Evolutionary conservation across 1,140 invertebrate genomes (phyloP).

Genomic region (Bombus pascuorum): DNA sequence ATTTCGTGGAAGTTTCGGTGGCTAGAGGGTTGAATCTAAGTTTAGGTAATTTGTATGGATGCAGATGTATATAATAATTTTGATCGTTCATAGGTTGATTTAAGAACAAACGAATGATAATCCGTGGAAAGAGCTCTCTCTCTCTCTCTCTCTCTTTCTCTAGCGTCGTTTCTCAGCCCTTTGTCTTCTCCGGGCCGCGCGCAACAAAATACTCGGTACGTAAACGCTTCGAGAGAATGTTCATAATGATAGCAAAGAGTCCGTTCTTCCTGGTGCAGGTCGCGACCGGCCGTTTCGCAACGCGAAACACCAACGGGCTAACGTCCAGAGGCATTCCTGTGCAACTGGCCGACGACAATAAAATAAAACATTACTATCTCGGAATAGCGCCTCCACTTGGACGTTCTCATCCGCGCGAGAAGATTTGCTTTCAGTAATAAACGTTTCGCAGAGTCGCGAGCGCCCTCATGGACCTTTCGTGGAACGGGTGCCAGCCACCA

Average conservation of each 20-base stretch:
- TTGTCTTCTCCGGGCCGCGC: not conserved
- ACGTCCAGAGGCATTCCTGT: conserved; percentile 70
- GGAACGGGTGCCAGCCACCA: conserved; percentile 18
- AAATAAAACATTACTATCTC: conserved; percentile 80
- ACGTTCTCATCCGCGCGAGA: conserved; percentile 63
- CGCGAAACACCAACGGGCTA: conserved; percentile 72
- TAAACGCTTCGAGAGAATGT: conserved; percentile 57
- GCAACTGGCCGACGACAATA: conserved; percentile 76
- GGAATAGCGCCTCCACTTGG: conserved; percentile 72
- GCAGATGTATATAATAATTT: too few relatives aligned
- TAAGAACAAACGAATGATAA: too few relatives aligned
- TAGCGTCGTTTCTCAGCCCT: not conserved
- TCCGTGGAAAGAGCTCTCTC: too few relatives aligned
- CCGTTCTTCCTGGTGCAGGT: conserved; percentile 38
- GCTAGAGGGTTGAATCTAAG: too few relatives aligned
- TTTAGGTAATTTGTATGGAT: too few relatives aligned
- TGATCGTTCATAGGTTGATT: too few relatives aligned
- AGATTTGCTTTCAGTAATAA: conserved; percentile 77
- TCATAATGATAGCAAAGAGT: conserved; percentile 66
- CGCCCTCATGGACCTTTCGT: not conserved
- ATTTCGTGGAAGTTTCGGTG: too few relatives aligned
- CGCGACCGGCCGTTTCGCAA: conserved; percentile 44
- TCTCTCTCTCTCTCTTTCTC: too few relatives aligned
- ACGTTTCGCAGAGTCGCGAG: conserved; percentile 46
- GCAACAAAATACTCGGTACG: conserved; percentile 68